Evolutionary conservation across 35 echinoderm and acorn worm genomes (phyloP).

Genomic region (Apostichopus californicus): DNA sequence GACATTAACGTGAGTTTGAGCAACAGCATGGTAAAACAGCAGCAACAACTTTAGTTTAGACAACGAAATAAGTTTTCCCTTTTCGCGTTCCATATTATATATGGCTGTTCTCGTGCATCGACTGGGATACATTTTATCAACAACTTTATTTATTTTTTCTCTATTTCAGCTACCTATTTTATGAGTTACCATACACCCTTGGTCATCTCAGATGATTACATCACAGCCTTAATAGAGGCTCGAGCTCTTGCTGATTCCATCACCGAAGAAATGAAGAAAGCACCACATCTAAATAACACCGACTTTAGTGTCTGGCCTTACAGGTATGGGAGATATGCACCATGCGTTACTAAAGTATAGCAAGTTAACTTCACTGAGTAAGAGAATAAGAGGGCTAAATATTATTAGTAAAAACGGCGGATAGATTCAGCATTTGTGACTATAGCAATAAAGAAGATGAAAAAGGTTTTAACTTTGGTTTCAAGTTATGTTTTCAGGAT

Average conservation of each 20-base stretch:
- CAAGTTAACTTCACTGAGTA: neutral
- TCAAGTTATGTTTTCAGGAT: neutral
- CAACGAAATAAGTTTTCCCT: too few species aligned
- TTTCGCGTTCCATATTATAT: too few species aligned
- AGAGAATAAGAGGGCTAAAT: neutral
- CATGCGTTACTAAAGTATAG: neutral
- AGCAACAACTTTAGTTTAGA: too few species aligned
- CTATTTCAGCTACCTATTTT: constrained; percentile 81
- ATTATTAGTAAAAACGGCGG: too few species aligned
- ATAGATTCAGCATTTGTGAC: too few species aligned
- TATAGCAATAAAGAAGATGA: too few species aligned
- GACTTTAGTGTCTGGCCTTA: constrained; percentile 88
- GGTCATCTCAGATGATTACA: constrained; percentile 76
- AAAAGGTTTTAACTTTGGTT: too few species aligned
- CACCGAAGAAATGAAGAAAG: constrained; percentile 54
- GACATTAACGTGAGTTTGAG: too few species aligned
- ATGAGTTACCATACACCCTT: constrained; percentile 92
- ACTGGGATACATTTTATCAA: too few species aligned
- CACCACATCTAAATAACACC: constrained; percentile 20
- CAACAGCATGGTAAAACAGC: too few species aligned
- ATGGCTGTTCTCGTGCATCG: too few species aligned
- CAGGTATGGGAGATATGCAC: constrained; percentile 59
- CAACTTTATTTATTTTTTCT: neutral
- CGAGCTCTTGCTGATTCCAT: constrained; percentile 69
- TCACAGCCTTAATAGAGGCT: constrained; percentile 63